These are phyloP conservation scores for Leptinotarsa tumamoca DNA, from an alignment of 2,888 invertebrate species.

Conservation along the genomic window DNA sequence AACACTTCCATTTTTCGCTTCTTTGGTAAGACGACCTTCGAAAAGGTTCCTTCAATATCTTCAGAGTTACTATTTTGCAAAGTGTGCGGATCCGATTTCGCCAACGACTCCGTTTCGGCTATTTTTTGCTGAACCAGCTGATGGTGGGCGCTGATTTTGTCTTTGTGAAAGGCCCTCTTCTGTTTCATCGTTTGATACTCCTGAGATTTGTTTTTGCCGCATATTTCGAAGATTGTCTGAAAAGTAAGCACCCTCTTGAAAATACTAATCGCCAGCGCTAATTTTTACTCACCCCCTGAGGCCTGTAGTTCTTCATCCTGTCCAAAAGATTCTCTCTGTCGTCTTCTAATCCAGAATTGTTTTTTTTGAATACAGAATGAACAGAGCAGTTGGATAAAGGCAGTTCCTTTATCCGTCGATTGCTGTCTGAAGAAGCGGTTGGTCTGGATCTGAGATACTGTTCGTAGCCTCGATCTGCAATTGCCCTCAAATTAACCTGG, in stretches of 20 bases:
- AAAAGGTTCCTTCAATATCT: conserved; percentile 72
- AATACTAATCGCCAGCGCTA: conserved; percentile 24
- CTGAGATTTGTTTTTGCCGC: conserved; percentile 81
- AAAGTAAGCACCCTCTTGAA: not conserved
- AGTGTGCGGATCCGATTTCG: conserved; percentile 42
- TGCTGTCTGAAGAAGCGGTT: conserved; percentile 88
- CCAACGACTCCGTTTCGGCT: conserved; percentile 58
- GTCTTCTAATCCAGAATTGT: conserved; percentile 60
- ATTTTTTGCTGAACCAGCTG: conserved; percentile 63
- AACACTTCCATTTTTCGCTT: conserved; percentile 71
- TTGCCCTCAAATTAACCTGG: conserved; percentile 76
- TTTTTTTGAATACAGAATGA: conserved; percentile 74
- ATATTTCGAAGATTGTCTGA: conserved; percentile 94
- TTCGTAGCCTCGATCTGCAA: conserved; percentile 89
- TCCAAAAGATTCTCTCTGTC: conserved; percentile 69
- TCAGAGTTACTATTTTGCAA: conserved; percentile 67
- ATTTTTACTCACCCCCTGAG: conserved; percentile 74
- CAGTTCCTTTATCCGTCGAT: conserved; percentile 84
- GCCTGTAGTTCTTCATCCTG: conserved; percentile 81
- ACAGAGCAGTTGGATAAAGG: conserved; percentile 70
- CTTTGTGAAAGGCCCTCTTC: conserved; percentile 81
- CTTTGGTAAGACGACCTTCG: conserved; percentile 69
- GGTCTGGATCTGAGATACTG: conserved; percentile 92
- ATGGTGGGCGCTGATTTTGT: conserved; percentile 69
- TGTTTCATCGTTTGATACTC: conserved; percentile 88